A percentile compares a stretch with the other conserved stretches of the same genome.
phyloP scores from a whole-genome alignment of 2,113 vertebrate species.

The Myocastor coypus region DNA sequence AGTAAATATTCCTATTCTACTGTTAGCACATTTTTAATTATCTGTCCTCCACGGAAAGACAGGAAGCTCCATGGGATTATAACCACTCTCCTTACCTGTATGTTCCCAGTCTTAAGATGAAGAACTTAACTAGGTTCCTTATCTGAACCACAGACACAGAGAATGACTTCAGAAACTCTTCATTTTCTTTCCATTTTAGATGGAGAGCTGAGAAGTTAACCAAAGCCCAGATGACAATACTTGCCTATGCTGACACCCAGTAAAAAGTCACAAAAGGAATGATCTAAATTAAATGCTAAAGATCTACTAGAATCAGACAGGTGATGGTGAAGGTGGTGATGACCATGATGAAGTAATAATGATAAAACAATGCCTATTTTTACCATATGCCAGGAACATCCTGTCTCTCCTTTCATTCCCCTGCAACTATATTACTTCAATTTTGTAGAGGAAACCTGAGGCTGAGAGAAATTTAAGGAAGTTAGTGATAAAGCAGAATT shows the following conservation, averaged over 20 bases:
- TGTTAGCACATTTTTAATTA: not conserved
- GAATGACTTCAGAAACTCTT: not conserved
- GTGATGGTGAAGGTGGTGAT: not conserved
- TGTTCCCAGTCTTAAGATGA: not conserved
- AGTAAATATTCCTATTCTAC: not conserved
- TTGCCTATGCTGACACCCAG: not conserved
- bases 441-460: not conserved
- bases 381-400: not conserved
- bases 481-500: not conserved
- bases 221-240: not conserved
- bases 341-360: not conserved
- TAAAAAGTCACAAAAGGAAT: not conserved
- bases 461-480: not conserved
- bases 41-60: not conserved
- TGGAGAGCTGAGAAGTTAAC: not conserved
- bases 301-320: not conserved
- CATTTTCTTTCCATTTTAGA: not conserved
- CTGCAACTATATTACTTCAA: not conserved
- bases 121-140: not conserved
- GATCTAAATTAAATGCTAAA: not conserved
- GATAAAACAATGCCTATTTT: not conserved
- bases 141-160: not conserved
- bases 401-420: not conserved
- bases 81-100: not conserved
- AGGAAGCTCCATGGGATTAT: not conserved